Evolutionary conservation across 2,888 invertebrate species (phyloP), one percentile per base, ranked within the genome.

Genomic region (Scaptomyza polygonia): DNA sequence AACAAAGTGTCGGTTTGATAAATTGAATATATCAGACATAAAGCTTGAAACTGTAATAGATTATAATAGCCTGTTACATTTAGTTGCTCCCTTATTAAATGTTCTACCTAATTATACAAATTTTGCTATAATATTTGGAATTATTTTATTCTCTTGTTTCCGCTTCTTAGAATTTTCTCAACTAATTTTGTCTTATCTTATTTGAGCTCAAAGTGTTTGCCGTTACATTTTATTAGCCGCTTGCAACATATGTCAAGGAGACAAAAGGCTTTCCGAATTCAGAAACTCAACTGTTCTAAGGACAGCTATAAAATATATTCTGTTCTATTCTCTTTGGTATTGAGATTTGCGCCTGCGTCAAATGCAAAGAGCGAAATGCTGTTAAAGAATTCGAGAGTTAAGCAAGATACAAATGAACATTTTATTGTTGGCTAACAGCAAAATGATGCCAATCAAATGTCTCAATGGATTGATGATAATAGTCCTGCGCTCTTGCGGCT

Each of bases 371-470:
- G 74, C 16, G 16, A 43, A 16, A 5, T 9, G 5, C 29, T 47
- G 65, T 48, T 27, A 61, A 29, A 18, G 16, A 6, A 18, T 16
- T 30, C 12, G 42, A 42, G 42, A 25, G n/a, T 14, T 14, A n/a
- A 21, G 42, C 30, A 5, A 9, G 5, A 16, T 39, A 39, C 36
- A 39, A 66, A 66, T 49, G 42, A 5, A 44, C n/a, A 62, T 72
- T 70, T 85, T 61, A 73, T 73, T 48, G 63, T 52, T 3, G 25
- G 32, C 25, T 61, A 59, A 65, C 51, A 55, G 30, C 14, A 44
- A 64, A 55, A 47, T 55, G 71, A 71, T 55, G 69, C 65, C 66
- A 70, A 79, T 83, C 62, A 83, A 77, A 77, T 64, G 67, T 32
- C 11, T n/a, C 18, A 51, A 40, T 71, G 68, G 68, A 78, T 72